phyloP scores from a whole-genome alignment of 1,140 invertebrate genomes.

The Heliconius nattereri region DNA sequence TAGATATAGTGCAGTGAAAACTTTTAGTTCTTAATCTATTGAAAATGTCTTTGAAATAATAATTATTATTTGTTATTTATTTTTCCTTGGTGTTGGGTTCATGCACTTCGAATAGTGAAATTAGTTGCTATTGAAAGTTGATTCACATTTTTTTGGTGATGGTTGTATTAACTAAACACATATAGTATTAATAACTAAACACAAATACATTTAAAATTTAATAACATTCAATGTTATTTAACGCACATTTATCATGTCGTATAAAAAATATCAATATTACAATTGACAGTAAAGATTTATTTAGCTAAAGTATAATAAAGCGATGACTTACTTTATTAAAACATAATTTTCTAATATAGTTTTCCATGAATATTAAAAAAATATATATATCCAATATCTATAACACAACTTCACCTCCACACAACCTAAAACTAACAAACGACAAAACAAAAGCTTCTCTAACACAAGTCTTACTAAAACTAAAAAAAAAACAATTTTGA shows the following conservation, averaged over 20 bases:
- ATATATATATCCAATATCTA: neutral
- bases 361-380: too few species aligned
- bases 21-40: too few species aligned
- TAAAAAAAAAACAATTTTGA: neutral
- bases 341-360: too few species aligned
- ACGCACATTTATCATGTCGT: too few species aligned
- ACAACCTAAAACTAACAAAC: neutral
- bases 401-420: neutral
- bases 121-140: neutral
- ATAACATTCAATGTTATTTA: too few species aligned
- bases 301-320: too few species aligned
- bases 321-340: too few species aligned
- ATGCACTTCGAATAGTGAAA: neutral
- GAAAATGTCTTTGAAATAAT: neutral
- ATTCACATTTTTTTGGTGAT: neutral
- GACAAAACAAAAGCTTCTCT: conserved; percentile 19
- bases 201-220: too few species aligned
- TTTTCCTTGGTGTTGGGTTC: neutral
- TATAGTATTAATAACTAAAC: neutral
- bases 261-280: too few species aligned
- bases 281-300: too few species aligned
- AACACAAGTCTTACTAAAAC: conserved; percentile 20
- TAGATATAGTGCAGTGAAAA: too few species aligned
- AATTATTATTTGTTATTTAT: neutral
- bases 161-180: neutral